These are phyloP conservation scores for Phalacrocorax pelagicus DNA, from an alignment of 2,113 vertebrate species.

Conservation along the genomic window DNA sequence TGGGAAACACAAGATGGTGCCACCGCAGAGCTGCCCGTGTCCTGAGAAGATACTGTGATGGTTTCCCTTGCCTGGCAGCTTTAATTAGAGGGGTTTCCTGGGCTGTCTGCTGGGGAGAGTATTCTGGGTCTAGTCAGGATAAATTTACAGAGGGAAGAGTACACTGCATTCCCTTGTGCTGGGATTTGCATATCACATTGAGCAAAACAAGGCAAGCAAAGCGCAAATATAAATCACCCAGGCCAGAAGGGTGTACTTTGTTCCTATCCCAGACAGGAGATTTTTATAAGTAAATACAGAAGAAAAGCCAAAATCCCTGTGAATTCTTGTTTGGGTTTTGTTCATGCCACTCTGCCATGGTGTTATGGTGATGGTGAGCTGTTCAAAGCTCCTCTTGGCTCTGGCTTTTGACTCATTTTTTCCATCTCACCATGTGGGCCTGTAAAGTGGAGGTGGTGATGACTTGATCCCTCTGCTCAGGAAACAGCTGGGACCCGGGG, in stretches of 20 bases:
- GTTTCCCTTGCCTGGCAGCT: neutral
- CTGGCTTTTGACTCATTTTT: neutral
- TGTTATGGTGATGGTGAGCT: neutral
- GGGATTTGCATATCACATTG: neutral
- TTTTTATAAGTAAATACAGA: neutral
- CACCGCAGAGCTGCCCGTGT: accelerated
- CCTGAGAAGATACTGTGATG: accelerated
- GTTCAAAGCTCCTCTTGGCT: neutral
- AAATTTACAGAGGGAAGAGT: neutral
- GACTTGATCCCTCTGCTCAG: neutral
- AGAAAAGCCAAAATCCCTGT: neutral
- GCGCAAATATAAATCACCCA: neutral
- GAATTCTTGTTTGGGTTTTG: neutral
- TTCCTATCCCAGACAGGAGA: neutral
- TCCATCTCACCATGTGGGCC: accelerated
- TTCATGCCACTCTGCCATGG: accelerated
- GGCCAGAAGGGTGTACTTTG: neutral
- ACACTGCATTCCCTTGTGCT: neutral
- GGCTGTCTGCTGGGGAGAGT: neutral
- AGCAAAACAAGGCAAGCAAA: neutral
- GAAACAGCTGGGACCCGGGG: accelerated
- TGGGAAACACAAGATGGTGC: accelerated
- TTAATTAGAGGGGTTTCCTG: neutral
- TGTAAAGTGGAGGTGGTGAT: neutral
- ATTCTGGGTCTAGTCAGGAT: neutral